phyloP scores from a whole-genome alignment of 2,113 vertebrate genomes.

The Ciconia boyciana region DNA sequence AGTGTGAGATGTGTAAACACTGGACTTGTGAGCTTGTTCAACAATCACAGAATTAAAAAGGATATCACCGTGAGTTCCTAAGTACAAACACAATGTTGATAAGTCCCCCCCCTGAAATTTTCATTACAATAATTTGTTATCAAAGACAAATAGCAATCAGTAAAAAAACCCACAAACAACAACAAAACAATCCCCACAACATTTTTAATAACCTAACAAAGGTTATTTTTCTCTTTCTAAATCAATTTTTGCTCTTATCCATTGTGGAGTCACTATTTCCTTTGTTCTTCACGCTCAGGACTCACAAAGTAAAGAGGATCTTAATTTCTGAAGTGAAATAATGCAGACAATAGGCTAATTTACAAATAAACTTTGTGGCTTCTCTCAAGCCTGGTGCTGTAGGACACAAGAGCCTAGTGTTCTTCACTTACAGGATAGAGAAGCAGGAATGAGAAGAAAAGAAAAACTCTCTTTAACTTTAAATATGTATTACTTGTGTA shows the following conservation, averaged over 20 bases:
- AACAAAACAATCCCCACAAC: not conserved
- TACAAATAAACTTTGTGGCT: fast-evolving
- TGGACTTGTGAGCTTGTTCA: not conserved
- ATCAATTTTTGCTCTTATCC: not conserved
- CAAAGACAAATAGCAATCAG: not conserved
- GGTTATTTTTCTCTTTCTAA: not conserved
- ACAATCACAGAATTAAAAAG: not conserved
- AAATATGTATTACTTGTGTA: fast-evolving
- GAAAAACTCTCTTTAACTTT: not conserved
- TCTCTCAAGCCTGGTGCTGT: not conserved
- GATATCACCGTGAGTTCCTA: not conserved
- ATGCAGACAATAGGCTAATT: not conserved
- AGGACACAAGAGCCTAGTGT: not conserved
- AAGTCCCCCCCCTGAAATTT: not conserved
- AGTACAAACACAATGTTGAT: not conserved
- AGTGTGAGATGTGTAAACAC: not conserved
- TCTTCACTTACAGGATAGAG: not conserved
- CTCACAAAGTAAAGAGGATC: not conserved
- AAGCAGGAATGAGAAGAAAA: not conserved
- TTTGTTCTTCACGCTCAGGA: not conserved
- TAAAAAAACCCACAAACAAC: not conserved
- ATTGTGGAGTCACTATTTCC: not conserved
- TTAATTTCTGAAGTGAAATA: not conserved
- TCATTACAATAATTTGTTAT: not conserved
- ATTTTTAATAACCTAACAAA: not conserved